Evolutionary conservation across 1,140 invertebrate species (phyloP).

Genomic region (Aleiodes sp.): DNA sequence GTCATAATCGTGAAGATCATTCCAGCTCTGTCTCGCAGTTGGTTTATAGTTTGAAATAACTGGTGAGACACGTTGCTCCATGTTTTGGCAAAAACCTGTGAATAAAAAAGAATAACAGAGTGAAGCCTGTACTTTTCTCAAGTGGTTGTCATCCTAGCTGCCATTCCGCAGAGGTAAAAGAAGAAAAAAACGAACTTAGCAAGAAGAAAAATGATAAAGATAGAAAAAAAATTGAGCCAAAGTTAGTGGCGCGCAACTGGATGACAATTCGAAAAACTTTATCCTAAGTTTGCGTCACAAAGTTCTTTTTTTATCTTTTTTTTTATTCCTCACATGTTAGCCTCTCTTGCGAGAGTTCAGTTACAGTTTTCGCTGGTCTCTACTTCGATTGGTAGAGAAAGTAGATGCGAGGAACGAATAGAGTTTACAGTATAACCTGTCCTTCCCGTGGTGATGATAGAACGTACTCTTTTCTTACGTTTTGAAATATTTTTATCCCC

Average conservation of each 20-base stretch:
- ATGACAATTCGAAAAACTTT: conserved; percentile 5
- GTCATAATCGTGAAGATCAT: background rate
- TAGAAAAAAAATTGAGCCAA: background rate
- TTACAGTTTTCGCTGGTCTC: background rate
- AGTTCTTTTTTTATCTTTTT: background rate
- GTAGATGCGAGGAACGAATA: background rate
- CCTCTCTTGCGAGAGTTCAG: background rate
- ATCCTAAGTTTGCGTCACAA: background rate
- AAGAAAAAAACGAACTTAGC: background rate
- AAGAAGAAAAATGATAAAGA: background rate
- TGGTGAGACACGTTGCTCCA: background rate
- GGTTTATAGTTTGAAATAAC: background rate
- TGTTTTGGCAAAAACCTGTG: conserved; percentile 17
- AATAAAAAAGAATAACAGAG: background rate
- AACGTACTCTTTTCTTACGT: conserved; percentile 1
- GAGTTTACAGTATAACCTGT: background rate
- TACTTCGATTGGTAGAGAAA: background rate
- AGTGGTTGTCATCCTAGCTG: background rate
- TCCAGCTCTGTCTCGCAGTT: background rate
- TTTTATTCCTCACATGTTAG: too few species aligned
- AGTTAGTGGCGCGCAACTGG: background rate
- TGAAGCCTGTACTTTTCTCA: background rate
- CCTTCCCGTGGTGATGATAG: background rate
- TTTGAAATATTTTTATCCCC: background rate
- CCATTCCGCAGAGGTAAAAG: background rate